phyloP scores from a whole-genome alignment of 2,888 invertebrate species.

The Drosophila nr. fundita region DNA sequence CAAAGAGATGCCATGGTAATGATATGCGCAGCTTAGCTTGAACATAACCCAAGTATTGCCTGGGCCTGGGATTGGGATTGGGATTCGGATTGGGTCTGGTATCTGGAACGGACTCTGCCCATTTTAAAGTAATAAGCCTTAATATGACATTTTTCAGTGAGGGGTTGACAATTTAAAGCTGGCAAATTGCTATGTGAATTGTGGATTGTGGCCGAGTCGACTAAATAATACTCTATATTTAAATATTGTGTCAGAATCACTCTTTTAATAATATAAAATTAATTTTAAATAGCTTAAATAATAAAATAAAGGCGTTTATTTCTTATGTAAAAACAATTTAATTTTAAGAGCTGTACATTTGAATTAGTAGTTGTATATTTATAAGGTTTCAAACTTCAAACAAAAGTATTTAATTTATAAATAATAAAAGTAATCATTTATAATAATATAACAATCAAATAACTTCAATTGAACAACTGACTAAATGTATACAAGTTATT shows the following conservation, averaged over 20 bases:
- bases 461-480: background rate
- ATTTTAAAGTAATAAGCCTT: slow-evolving; percentile 59
- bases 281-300: background rate
- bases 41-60: slow-evolving; percentile 30
- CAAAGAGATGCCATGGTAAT: slow-evolving; percentile 47
- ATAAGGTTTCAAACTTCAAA: background rate
- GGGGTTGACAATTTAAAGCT: slow-evolving; percentile 31
- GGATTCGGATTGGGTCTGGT: background rate
- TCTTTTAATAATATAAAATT: background rate
- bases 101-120: slow-evolving; percentile 11
- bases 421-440: no score
- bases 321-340: background rate
- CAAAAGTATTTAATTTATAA: background rate
- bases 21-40: slow-evolving; percentile 58
- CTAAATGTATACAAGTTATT: background rate
- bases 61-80: background rate
- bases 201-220: background rate
- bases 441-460: no score
- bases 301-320: background rate
- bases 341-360: background rate
- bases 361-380: no score
- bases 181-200: slow-evolving; percentile 7
- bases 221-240: slow-evolving; percentile 22
- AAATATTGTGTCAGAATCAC: background rate
- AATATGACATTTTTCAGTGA: slow-evolving; percentile 36